A percentile compares a stretch with the other conserved stretches of the same genome.
Conservation (phyloP, 2,888 invertebrate species). For the Aphrophora alni region DNA sequence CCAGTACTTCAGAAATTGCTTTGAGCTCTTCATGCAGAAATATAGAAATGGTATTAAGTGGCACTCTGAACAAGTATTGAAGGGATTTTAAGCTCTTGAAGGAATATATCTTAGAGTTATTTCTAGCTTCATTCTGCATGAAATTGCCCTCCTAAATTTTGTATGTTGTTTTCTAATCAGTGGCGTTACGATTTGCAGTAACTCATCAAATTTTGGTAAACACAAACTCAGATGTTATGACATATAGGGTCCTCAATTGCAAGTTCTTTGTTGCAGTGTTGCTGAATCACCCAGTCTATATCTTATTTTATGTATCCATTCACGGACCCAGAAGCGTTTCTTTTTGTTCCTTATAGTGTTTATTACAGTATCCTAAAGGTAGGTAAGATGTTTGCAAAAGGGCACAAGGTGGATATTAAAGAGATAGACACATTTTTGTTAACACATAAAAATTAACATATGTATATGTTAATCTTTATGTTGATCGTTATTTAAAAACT, state of each 20-base stretch:
- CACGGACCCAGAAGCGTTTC: not conserved
- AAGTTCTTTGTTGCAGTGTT: conserved; percentile 20
- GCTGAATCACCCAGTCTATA: conserved; percentile 24
- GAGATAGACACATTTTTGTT: too few relatives aligned
- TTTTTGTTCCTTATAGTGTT: conserved; percentile 2
- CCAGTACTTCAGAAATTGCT: too few relatives aligned
- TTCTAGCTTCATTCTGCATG: not conserved
- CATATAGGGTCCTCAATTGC: conserved; percentile 14
- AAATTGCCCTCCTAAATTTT: too few relatives aligned
- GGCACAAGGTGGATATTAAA: too few relatives aligned
- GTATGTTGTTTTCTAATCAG: not conserved
- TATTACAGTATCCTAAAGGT: too few relatives aligned
- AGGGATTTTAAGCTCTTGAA: not conserved
- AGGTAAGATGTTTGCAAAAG: too few relatives aligned
- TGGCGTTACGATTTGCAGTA: not conserved
- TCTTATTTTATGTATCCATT: conserved; percentile 24
- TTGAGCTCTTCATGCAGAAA: too few relatives aligned
- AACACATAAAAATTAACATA: too few relatives aligned
- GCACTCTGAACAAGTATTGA: not conserved
- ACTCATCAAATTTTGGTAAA: not conserved
- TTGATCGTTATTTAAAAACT: too few relatives aligned
- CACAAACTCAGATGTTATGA: conserved; percentile 18
- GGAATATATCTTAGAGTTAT: not conserved
- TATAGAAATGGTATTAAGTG: too few relatives aligned
- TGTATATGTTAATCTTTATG: too few relatives aligned